Evolutionary conservation across 1,140 invertebrate species (phyloP).

Genomic region (fruit fly (Drosophila melanogaster)): DNA sequence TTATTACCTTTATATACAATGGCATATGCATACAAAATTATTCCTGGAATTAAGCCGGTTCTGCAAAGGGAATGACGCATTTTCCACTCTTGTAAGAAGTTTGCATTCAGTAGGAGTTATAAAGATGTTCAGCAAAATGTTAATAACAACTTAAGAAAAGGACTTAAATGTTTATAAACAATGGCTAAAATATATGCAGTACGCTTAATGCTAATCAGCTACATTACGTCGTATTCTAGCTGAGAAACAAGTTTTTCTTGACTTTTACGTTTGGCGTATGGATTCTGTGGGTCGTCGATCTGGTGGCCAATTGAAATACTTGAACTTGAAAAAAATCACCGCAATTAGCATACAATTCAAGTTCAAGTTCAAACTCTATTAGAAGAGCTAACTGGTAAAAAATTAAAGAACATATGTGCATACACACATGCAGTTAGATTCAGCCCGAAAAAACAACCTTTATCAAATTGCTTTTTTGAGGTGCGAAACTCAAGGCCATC

Average conservation of each 20-base stretch:
- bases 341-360: background rate
- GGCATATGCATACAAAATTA: background rate
- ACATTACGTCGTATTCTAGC: background rate
- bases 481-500: slow-evolving; percentile 46
- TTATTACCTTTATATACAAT: background rate
- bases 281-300: background rate
- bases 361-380: background rate
- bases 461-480: slow-evolving; percentile 12
- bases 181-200: background rate
- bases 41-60: background rate
- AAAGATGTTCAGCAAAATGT: background rate
- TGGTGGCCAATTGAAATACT: background rate
- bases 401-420: slow-evolving; percentile 4
- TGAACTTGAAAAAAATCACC: slow-evolving; percentile 1
- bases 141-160: background rate
- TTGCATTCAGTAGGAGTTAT: background rate
- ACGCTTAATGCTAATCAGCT: background rate
- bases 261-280: background rate
- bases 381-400: background rate
- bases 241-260: background rate
- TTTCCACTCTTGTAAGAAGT: background rate
- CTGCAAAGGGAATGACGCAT: background rate
- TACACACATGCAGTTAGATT: slow-evolving; percentile 1
- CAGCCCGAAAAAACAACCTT: slow-evolving; percentile 2
- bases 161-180: background rate